phyloP scores from a whole-genome alignment of 92 coral and sea anemone species.

The Palythoa caribaeorum region DNA sequence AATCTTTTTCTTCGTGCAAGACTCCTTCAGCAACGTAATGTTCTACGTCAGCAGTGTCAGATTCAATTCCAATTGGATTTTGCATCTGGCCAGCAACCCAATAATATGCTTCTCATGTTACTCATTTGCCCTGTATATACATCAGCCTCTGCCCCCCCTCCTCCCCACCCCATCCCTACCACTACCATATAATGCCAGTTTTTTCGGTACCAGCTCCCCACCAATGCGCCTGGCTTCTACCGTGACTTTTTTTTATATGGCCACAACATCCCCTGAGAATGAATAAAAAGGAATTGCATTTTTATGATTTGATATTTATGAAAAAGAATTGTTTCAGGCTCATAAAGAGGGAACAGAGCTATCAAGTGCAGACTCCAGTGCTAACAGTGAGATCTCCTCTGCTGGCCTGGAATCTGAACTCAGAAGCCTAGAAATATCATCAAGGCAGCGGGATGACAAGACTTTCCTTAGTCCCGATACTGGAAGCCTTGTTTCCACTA shows the following conservation, averaged over 20 bases:
- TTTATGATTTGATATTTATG: conserved; percentile 12
- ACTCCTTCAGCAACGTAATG: too few species aligned
- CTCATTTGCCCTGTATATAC: too few species aligned
- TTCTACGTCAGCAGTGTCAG: too few species aligned
- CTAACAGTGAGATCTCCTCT: conserved; percentile 43
- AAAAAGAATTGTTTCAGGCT: conserved; percentile 40
- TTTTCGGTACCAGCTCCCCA: neutral
- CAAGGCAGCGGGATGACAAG: conserved; percentile 11
- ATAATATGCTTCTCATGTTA: too few species aligned
- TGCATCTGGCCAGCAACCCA: too few species aligned
- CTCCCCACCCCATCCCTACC: too few species aligned
- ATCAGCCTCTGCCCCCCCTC: too few species aligned
- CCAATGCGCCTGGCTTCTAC: conserved; percentile 9
- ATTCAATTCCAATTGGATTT: too few species aligned
- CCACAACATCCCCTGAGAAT: neutral
- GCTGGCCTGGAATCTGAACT: conserved; percentile 50
- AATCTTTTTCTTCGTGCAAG: too few species aligned
- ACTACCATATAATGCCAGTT: too few species aligned
- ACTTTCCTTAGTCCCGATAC: neutral
- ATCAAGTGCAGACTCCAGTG: conserved; percentile 46
- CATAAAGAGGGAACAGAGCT: conserved; percentile 45
- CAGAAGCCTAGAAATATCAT: conserved; percentile 43
- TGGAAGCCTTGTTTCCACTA: neutral
- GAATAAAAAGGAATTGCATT: conserved; percentile 15
- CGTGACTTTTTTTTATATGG: neutral